phyloP scores from a whole-genome alignment of 2,888 invertebrate genomes.

The Dioctria rufipes region DNA sequence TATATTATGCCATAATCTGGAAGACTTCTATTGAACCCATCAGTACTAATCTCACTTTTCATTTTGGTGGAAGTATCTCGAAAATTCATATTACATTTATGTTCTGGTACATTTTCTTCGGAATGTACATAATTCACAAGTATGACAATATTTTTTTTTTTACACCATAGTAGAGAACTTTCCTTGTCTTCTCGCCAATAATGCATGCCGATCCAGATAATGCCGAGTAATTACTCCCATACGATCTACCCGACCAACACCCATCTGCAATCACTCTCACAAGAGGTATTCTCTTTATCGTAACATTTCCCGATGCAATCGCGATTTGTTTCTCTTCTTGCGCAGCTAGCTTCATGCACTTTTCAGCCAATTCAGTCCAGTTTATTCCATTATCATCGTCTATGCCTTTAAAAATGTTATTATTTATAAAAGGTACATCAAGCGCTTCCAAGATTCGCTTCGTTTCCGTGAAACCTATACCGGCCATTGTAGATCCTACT shows the following conservation, averaged over 20 bases:
- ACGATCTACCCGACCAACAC: not conserved
- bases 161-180: not conserved
- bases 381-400: no score
- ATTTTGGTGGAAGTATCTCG: not conserved
- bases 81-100: not conserved
- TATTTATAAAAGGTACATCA: no score
- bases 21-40: not conserved
- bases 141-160: not conserved
- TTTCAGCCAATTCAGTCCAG: no score
- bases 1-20: not conserved
- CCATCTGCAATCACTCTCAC: not conserved
- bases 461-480: no score
- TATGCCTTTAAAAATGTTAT: no score
- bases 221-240: not conserved
- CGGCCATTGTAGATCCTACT: no score
- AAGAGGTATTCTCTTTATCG: no score
- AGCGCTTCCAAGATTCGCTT: no score
- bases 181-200: not conserved
- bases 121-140: not conserved
- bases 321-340: no score
- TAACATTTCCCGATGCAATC: no score
- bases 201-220: not conserved
- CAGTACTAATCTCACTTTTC: not conserved
- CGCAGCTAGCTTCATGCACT: no score
- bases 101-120: not conserved